phyloP scores from a whole-genome alignment of 2,888 invertebrate genomes.

The Keiferia lycopersicella region DNA sequence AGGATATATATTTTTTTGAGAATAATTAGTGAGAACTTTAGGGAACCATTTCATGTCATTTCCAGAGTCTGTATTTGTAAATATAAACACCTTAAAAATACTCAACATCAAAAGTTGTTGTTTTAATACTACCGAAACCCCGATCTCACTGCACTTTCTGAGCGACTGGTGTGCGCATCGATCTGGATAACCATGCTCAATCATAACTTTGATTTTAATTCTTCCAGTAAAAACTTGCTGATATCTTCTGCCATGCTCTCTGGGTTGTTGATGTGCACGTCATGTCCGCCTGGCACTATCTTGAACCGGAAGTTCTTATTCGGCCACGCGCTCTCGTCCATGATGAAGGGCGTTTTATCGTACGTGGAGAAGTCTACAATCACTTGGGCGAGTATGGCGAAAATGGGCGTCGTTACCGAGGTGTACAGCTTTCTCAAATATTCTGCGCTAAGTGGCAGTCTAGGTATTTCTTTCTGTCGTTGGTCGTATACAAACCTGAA shows the following conservation, averaged over 20 bases:
- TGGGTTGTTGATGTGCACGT: conserved; percentile 81
- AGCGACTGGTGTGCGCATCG: too few relatives aligned
- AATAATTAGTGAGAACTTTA: too few relatives aligned
- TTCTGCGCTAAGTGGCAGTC: conserved; percentile 49
- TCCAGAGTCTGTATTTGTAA: too few relatives aligned
- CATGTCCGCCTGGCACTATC: conserved; percentile 79
- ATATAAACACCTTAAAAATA: too few relatives aligned
- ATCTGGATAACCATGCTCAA: too few relatives aligned
- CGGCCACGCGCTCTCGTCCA: conserved; percentile 53
- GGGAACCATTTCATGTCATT: too few relatives aligned
- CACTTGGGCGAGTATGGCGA: conserved; percentile 49
- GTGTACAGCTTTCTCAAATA: conserved; percentile 50
- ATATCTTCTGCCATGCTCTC: conserved; percentile 72
- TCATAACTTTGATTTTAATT: conserved; percentile 30
- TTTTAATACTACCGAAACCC: too few relatives aligned
- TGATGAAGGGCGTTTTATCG: conserved; percentile 46
- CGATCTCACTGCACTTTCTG: too few relatives aligned
- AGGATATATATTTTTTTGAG: too few relatives aligned
- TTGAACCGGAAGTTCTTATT: conserved; percentile 51
- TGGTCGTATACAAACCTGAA: conserved; percentile 63
- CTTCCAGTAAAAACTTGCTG: conserved; percentile 48
- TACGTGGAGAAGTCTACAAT: conserved; percentile 44
- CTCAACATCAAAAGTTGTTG: too few relatives aligned
- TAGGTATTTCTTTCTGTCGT: conserved; percentile 55
- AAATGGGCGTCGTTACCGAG: conserved; percentile 45